Evolutionary conservation across 2,888 invertebrate species (phyloP), one percentile per base, ranked within the genome.

Genomic region (Taenaris catops): DNA sequence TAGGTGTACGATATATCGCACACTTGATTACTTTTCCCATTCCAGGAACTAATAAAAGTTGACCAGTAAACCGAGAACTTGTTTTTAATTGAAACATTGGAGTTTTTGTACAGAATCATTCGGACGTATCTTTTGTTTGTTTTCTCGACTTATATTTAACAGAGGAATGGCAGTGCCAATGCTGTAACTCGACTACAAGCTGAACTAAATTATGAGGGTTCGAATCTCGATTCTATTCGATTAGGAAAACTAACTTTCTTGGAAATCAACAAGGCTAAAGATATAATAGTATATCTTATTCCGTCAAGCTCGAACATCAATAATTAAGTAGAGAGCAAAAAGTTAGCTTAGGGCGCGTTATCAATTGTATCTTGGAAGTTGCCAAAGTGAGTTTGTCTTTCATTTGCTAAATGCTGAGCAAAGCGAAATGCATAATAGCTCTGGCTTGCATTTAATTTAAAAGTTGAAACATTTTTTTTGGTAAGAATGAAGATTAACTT

Each of bases 1-100:
- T 68, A 59, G 64, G 55, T 55, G 55, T 47, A 56, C 65, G 69
- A 79, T 76, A 70, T 70, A 78, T 75, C 58, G 70, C 52, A 56
- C 55, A 62, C 70, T 79, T 73, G 72, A 79, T 79, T 76, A 79
- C 74, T 78, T 78, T 75, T 71, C 66, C 71, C 64, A 63, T 69
- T 74, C 55, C 44, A 54, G 44, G 56, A 75, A 75, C 67, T 76
- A 79, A 81, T 83, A 79, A 74, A 80, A 80, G 63, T 79, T 78
- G 72, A 69, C 72, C 73, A 75, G 67, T 63, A 62, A 58, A 64
- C 67, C 61, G 66, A 57, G 53, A 64, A 64, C 64, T 44, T 63
- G 57, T 66, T 73, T 74, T 74, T 75, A 79, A 76, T 75, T 76
- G 68, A 71, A 74, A 65, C 58, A 55, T 49, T 53, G 48, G 49